These are phyloP conservation scores for Leptodactylus fallax DNA, from an alignment of 2,797 vertebrate species.

Conservation along the genomic window DNA sequence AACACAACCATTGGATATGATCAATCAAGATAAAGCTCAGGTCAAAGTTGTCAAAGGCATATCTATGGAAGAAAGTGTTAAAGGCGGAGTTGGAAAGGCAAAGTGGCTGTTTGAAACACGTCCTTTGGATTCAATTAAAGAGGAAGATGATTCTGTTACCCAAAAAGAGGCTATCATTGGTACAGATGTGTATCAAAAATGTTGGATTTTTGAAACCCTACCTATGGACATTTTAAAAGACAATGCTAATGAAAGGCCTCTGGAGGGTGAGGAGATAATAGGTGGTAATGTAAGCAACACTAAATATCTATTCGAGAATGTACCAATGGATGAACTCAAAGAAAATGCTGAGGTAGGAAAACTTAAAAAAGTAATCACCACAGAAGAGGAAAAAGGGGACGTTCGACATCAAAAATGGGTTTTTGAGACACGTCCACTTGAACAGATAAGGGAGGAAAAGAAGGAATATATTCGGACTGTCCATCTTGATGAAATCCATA, in stretches of 20 bases:
- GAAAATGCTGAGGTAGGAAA: slow-evolving; percentile 85
- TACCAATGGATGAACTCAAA: slow-evolving; percentile 83
- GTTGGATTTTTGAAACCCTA: slow-evolving; percentile 91
- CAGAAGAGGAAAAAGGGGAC: slow-evolving; percentile 87
- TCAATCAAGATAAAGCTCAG: slow-evolving; percentile 76
- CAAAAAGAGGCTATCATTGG: slow-evolving; percentile 83
- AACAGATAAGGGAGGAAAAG: slow-evolving; percentile 86
- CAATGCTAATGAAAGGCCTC: slow-evolving; percentile 73
- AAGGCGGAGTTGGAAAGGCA: slow-evolving; percentile 79
- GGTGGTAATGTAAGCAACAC: slow-evolving; percentile 86
- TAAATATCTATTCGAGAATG: slow-evolving; percentile 88
- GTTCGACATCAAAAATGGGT: slow-evolving; percentile 89
- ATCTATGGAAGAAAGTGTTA: slow-evolving; percentile 84
- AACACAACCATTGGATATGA: slow-evolving; percentile 82
- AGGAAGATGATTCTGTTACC: slow-evolving; percentile 74
- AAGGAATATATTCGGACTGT: slow-evolving; percentile 84
- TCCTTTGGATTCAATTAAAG: slow-evolving; percentile 83
- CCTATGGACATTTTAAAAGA: slow-evolving; percentile 88
- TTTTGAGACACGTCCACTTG: slow-evolving; percentile 90
- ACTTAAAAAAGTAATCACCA: slow-evolving; percentile 79
- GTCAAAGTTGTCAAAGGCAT: slow-evolving; percentile 84
- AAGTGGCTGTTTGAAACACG: slow-evolving; percentile 90
- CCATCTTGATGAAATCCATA: slow-evolving; percentile 86
- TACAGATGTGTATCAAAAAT: slow-evolving; percentile 86
- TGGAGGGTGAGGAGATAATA: slow-evolving; percentile 80